phyloP scores from a whole-genome alignment of 1,140 invertebrate species.

The Formica selysi region DNA sequence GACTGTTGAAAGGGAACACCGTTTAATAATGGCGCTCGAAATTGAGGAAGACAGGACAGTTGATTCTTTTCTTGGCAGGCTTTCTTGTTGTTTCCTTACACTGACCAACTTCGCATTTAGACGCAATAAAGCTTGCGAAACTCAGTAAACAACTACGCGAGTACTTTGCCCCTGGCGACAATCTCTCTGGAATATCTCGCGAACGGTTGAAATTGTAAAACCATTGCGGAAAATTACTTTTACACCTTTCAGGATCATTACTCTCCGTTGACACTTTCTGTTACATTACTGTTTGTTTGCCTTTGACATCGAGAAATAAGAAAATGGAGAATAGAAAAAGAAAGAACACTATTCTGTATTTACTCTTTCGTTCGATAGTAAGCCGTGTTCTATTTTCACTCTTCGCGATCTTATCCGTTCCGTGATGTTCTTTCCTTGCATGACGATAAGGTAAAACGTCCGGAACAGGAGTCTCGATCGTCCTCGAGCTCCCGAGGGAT shows the following conservation, averaged over 20 bases:
- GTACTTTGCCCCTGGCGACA: slow-evolving; percentile 9
- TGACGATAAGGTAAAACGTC: slow-evolving; percentile 67
- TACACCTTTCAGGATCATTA: neutral
- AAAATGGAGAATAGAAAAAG: neutral
- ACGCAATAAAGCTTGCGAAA: slow-evolving; percentile 16
- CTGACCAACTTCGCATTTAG: slow-evolving; percentile 51
- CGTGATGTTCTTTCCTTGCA: slow-evolving; percentile 55
- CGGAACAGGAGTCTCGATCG: slow-evolving; percentile 66
- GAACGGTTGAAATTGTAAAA: slow-evolving; percentile 25
- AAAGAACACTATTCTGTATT: slow-evolving; percentile 9
- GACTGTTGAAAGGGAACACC: slow-evolving; percentile 2
- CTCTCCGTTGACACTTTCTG: neutral
- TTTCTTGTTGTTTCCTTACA: neutral
- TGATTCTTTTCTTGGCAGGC: slow-evolving; percentile 47
- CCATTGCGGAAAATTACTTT: slow-evolving; percentile 25
- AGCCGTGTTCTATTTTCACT: slow-evolving; percentile 28
- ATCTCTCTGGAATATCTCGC: slow-evolving; percentile 1
- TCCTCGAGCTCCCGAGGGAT: slow-evolving; percentile 52
- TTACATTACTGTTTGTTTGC: neutral
- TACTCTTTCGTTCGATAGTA: slow-evolving; percentile 30
- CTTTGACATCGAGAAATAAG: slow-evolving; percentile 1
- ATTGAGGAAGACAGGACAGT: slow-evolving; percentile 31
- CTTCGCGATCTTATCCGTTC: slow-evolving; percentile 38
- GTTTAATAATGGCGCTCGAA: slow-evolving; percentile 60
- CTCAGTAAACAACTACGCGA: slow-evolving; percentile 34